phyloP scores from a whole-genome alignment of 1,140 invertebrate species.

The Pteromalus puparum region DNA sequence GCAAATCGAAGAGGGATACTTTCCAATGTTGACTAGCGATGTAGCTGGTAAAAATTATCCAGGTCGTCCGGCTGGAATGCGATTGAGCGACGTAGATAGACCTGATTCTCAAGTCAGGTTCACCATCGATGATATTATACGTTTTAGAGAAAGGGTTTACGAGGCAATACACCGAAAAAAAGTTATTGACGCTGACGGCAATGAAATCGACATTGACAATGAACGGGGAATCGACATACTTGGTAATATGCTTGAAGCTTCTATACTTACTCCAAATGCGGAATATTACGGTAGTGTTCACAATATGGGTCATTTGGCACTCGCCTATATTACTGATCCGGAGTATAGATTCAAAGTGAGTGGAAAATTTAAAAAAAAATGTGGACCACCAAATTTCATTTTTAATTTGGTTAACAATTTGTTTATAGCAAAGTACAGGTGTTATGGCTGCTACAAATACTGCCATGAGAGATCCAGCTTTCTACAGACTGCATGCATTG shows the following conservation, averaged over 20 bases:
- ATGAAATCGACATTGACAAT: slow-evolving; percentile 78
- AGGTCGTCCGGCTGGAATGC: slow-evolving; percentile 77
- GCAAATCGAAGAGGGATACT: slow-evolving; percentile 82
- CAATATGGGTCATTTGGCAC: slow-evolving; percentile 81
- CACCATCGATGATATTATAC: slow-evolving; percentile 81
- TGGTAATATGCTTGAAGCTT: slow-evolving; percentile 85
- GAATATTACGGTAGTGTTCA: slow-evolving; percentile 83
- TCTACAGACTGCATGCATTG: slow-evolving; percentile 88
- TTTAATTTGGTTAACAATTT: not conserved
- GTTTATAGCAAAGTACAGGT: not conserved
- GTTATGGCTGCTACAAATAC: slow-evolving; percentile 77
- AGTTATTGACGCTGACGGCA: slow-evolving; percentile 74
- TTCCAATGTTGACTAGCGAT: slow-evolving; percentile 81
- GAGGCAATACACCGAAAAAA: slow-evolving; percentile 83
- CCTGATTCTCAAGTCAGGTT: slow-evolving; percentile 79
- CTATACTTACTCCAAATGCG: slow-evolving; percentile 81
- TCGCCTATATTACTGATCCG: slow-evolving; percentile 84
- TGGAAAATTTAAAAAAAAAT: not conserved
- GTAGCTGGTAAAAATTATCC: slow-evolving; percentile 79
- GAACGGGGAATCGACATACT: slow-evolving; percentile 83
- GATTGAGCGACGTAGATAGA: slow-evolving; percentile 79
- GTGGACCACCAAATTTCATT: no score
- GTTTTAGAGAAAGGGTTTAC: slow-evolving; percentile 84
- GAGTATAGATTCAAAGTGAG: slow-evolving; percentile 80
- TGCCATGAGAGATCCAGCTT: slow-evolving; percentile 87